Evolutionary conservation across 2,797 vertebrate genomes (phyloP), one percentile per base, ranked within the genome.

Genomic region (Remorina albescens): DNA sequence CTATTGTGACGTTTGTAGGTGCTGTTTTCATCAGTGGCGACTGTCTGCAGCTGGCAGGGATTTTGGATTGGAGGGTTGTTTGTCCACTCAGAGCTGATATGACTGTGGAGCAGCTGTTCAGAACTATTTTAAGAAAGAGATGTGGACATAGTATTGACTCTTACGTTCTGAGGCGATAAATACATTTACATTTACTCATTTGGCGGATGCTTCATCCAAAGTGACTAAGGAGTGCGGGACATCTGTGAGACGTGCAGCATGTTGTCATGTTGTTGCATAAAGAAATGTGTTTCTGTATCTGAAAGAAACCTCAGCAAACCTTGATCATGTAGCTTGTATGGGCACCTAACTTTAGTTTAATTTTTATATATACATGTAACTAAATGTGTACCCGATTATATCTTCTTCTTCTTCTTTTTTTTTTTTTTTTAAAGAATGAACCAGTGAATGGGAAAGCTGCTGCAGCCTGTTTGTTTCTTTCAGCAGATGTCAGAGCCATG

Each of bases 71-170:
- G 21, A 39, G 36, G 32, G 23, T 37, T 21, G n/a, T 46, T 50
- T 61, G 65, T 26, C 46, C 32, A 68, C 39, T 79, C 21, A 16
- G 23, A 39, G 25, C 25, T 26, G 34, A 54, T 15, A n/a, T 23
- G 28, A 71, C n/a, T 54, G 8, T 56, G 28, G 0, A 61, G 19
- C 78, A 47, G 30, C 46, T 54, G 54, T 25, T 69, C 19, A n/a
- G 28, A 60, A 68, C 28, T 6, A 8, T 47, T 42, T 57, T 4
- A 39, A 73, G 34, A 8, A 19, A 47, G 11, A 53, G 12, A 7
- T 12, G 51, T 30, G 42, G 30, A 44, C 19, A 5, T 21, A 9
- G 18, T 25, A n/a, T 4, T 26, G 34, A 46, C 25, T 18, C 39
- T 8, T 13, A 30, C 4, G 9, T 42, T 32, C 18, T 15, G 18